A percentile compares a stretch with the other conserved stretches of the same genome.
These are phyloP conservation scores for Reticulitermes speratus DNA, from an alignment of 1,140 invertebrate genomes.

Conservation along the genomic window DNA sequence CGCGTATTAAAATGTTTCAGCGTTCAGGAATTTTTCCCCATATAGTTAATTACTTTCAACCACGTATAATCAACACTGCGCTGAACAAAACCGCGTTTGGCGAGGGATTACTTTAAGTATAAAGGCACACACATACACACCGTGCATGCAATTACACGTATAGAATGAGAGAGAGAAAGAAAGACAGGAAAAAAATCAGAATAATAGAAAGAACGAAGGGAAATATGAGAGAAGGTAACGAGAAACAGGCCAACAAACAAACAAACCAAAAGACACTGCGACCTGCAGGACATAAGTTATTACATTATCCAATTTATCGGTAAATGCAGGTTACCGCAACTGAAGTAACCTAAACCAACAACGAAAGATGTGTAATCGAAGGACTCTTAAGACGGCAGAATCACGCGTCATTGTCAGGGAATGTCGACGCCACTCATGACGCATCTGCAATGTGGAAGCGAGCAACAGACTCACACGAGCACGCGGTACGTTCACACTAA, in stretches of 20 bases:
- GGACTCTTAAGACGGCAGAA: not conserved
- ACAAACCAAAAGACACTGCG: no score
- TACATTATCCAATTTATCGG: not conserved
- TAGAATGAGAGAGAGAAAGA: not conserved
- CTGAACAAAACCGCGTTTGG: no score
- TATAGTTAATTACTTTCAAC: no score
- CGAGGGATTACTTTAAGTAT: no score
- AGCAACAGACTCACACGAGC: not conserved
- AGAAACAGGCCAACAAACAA: no score
- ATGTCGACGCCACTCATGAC: not conserved
- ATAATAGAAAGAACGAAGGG: no score
- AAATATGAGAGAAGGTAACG: no score
- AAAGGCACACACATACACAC: no score
- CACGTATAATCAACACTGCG: no score
- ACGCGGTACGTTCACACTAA: not conserved
- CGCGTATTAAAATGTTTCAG: no score
- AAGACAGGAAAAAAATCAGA: slow-evolving; percentile 26
- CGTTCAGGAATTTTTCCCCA: no score
- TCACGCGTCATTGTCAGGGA: not conserved
- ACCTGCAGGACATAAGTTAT: not conserved
- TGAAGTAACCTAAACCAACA: not conserved
- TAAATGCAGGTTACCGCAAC: not conserved
- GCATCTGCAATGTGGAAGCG: not conserved
- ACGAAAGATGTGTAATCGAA: not conserved
- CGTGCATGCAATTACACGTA: no score